phyloP scores from a whole-genome alignment of 1,140 invertebrate genomes.

The Drosophila biarmipes region DNA sequence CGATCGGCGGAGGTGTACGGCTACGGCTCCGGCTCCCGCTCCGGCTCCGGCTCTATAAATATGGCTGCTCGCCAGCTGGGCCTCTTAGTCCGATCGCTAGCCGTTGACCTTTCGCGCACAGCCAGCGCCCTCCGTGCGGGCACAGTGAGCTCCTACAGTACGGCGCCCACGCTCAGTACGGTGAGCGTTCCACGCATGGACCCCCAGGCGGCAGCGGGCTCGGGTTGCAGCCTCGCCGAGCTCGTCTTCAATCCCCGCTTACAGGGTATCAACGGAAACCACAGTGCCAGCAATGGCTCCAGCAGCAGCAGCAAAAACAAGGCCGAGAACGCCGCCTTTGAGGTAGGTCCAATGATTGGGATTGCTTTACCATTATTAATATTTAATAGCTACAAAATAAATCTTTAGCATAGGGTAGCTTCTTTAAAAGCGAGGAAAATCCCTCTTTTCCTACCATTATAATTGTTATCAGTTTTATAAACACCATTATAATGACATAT shows the following conservation, averaged over 20 bases:
- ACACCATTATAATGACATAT: too few species aligned
- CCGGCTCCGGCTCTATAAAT: slow-evolving; percentile 28
- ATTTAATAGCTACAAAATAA: too few species aligned
- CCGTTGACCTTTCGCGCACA: neutral
- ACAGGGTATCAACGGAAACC: neutral
- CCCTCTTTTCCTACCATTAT: too few species aligned
- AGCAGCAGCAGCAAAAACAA: neutral
- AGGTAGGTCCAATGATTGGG: slow-evolving; percentile 21
- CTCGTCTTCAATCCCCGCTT: slow-evolving; percentile 39
- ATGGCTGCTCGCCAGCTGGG: slow-evolving; percentile 16
- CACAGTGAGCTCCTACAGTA: neutral
- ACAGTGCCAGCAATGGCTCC: neutral
- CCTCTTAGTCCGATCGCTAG: slow-evolving; percentile 17
- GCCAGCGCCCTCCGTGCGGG: neutral
- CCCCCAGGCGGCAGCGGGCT: neutral
- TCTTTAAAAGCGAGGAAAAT: too few species aligned
- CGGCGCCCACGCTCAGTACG: neutral
- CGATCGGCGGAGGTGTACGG: neutral
- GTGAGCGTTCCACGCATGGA: slow-evolving; percentile 1
- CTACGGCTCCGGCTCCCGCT: neutral
- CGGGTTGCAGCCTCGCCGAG: slow-evolving; percentile 19
- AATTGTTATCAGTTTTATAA: too few species aligned
- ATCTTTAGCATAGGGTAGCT: neutral
- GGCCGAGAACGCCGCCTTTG: slow-evolving; percentile 18
- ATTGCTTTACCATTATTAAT: neutral